Evolutionary conservation across 2,797 vertebrate genomes (phyloP).

Genomic region (Setipinna tenuifilis): DNA sequence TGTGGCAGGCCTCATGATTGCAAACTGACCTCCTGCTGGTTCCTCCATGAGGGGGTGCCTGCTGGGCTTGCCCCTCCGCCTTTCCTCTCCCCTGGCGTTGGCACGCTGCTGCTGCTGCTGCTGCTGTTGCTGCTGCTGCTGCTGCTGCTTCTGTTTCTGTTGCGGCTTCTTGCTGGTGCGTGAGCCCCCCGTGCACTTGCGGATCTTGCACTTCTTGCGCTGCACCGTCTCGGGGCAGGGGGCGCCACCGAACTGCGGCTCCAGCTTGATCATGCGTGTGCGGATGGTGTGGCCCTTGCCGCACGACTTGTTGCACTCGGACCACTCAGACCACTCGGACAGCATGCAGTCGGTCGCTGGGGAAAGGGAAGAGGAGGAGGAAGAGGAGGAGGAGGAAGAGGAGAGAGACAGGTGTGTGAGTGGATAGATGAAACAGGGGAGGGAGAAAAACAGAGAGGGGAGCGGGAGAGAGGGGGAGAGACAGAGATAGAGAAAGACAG

Average conservation of each 20-base stretch:
- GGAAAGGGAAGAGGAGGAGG: neutral
- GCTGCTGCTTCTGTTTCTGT: conserved; percentile 78
- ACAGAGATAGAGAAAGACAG: neutral
- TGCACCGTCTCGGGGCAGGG: conserved; percentile 92
- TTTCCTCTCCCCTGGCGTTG: conserved; percentile 71
- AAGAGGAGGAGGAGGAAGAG: neutral
- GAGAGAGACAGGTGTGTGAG: neutral
- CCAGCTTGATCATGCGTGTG: conserved; percentile 91
- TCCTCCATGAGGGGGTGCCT: neutral
- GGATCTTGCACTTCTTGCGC: conserved; percentile 89
- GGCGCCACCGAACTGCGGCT: conserved; percentile 89
- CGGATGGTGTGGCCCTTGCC: conserved; percentile 95
- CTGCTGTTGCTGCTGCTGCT: conserved; percentile 70
- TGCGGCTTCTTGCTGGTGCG: conserved; percentile 72
- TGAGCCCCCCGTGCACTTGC: conserved; percentile 83
- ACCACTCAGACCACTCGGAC: conserved; percentile 95
- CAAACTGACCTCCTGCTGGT: neutral
- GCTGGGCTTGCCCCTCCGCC: neutral
- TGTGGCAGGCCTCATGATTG: neutral
- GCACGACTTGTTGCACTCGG: conserved; percentile 96
- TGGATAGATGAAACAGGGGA: too few species aligned
- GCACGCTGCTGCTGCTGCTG: conserved; percentile 64
- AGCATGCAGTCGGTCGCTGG: conserved; percentile 91
- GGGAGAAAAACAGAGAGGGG: neutral
- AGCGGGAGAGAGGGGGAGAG: neutral